A percentile compares a stretch with the other conserved stretches of the same genome.
Evolutionary conservation across 1,140 invertebrate genomes (phyloP).

Genomic region (Neodiprion lecontei): DNA sequence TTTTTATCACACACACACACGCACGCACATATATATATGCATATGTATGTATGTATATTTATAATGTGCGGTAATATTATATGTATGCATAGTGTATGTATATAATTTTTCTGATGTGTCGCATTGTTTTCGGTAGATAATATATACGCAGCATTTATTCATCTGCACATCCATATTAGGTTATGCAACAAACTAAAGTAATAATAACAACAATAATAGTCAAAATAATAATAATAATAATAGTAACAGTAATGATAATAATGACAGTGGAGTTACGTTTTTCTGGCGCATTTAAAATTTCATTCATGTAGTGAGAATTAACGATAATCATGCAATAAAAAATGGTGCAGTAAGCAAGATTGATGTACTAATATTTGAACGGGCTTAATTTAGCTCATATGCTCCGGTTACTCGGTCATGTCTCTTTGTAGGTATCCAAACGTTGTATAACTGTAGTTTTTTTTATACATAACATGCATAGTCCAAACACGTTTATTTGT

Average conservation of each 20-base stretch:
- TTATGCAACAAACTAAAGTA: background rate
- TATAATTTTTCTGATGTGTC: background rate
- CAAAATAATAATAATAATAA: background rate
- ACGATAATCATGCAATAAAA: background rate
- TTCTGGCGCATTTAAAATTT: background rate
- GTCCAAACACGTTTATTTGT: conserved; percentile 56
- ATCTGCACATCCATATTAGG: background rate
- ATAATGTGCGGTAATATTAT: background rate
- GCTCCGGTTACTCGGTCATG: background rate
- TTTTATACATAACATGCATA: conserved; percentile 50
- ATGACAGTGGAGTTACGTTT: background rate
- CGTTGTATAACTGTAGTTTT: conserved; percentile 14
- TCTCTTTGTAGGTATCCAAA: background rate
- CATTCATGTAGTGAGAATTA: background rate
- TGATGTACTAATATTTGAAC: background rate
- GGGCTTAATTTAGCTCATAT: background rate
- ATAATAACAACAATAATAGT: background rate
- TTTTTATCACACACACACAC: background rate
- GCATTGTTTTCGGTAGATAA: background rate
- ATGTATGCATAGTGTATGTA: background rate
- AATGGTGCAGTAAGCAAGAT: background rate
- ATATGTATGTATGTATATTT: no score
- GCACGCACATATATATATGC: no score
- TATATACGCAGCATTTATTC: background rate
- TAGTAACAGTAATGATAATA: no score